A percentile compares a stretch with the other conserved stretches of the same genome.
phyloP scores from a whole-genome alignment of 2,888 invertebrate species.

The Tachina grossa region DNA sequence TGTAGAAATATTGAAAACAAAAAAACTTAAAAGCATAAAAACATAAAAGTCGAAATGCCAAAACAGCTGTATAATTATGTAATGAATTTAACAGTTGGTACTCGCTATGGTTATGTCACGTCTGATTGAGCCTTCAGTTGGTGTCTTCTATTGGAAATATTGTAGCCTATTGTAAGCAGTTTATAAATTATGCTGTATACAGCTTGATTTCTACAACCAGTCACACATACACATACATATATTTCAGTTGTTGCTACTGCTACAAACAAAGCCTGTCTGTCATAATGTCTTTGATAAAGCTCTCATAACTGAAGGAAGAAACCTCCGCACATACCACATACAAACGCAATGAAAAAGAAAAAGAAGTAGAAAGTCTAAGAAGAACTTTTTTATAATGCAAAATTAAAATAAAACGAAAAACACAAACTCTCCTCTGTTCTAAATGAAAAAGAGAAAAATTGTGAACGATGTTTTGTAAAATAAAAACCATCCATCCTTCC shows the following conservation, averaged over 20 bases:
- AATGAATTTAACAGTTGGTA: no score
- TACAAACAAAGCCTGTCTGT: slow-evolving; percentile 31
- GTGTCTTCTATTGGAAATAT: slow-evolving; percentile 8
- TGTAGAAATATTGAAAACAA: no score
- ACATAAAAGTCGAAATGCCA: no score
- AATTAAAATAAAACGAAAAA: slow-evolving; percentile 37
- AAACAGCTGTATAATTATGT: no score
- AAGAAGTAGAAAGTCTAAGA: slow-evolving; percentile 24
- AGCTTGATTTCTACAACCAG: slow-evolving; percentile 18
- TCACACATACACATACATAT: neutral
- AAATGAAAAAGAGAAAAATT: slow-evolving; percentile 27
- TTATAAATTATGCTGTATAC: slow-evolving; percentile 48
- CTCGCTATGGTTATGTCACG: neutral
- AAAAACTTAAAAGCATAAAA: no score
- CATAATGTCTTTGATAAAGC: slow-evolving; percentile 34
- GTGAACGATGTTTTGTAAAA: slow-evolving; percentile 28
- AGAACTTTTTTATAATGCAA: slow-evolving; percentile 37
- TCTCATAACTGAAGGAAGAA: slow-evolving; percentile 37
- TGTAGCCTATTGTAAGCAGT: slow-evolving; percentile 41
- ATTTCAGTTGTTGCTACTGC: slow-evolving; percentile 5
- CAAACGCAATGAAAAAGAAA: slow-evolving; percentile 3
- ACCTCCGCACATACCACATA: slow-evolving; percentile 20
- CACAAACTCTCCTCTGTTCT: slow-evolving; percentile 30
- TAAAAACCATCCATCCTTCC: slow-evolving; percentile 9
- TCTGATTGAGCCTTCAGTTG: neutral